A percentile compares a stretch with the other conserved stretches of the same genome.
Conservation (phyloP, 2,113 vertebrate species). For the Phrynocephalus versicolor region DNA sequence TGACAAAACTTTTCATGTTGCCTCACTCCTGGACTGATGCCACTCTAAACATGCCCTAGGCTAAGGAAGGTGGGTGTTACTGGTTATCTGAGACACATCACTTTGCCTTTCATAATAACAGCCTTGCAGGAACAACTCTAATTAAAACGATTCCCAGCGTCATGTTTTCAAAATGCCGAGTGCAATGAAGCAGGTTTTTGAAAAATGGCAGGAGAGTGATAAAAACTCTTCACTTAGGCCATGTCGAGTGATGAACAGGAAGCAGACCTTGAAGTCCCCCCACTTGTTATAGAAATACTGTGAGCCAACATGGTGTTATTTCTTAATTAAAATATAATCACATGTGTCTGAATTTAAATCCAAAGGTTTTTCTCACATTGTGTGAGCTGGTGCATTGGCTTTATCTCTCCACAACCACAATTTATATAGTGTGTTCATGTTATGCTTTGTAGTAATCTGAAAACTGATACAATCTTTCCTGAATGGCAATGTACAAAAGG, state of each 20-base stretch:
- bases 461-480: no score
- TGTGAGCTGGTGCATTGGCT: conserved; percentile 13
- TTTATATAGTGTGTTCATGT: background rate
- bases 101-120: conserved; percentile 52
- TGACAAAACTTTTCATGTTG: conserved; percentile 55
- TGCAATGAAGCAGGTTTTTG: conserved; percentile 43
- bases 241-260: conserved; percentile 14
- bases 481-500: no score
- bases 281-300: conserved; percentile 53
- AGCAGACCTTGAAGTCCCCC: conserved; percentile 36
- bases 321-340: conserved; percentile 62
- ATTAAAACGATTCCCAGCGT: conserved; percentile 52
- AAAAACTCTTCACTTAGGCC: conserved; percentile 27
- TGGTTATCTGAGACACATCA: conserved; percentile 71
- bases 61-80: conserved; percentile 63
- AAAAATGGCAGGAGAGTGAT: conserved; percentile 21
- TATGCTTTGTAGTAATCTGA: background rate
- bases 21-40: conserved; percentile 61
- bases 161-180: conserved; percentile 43
- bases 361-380: conserved; percentile 24
- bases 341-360: conserved; percentile 43
- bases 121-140: conserved; percentile 65
- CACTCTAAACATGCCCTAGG: conserved; percentile 69
- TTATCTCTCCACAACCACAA: background rate
- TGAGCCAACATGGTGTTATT: conserved; percentile 44